phyloP scores from a whole-genome alignment of 2,113 vertebrate species.

The Nestor notabilis region DNA sequence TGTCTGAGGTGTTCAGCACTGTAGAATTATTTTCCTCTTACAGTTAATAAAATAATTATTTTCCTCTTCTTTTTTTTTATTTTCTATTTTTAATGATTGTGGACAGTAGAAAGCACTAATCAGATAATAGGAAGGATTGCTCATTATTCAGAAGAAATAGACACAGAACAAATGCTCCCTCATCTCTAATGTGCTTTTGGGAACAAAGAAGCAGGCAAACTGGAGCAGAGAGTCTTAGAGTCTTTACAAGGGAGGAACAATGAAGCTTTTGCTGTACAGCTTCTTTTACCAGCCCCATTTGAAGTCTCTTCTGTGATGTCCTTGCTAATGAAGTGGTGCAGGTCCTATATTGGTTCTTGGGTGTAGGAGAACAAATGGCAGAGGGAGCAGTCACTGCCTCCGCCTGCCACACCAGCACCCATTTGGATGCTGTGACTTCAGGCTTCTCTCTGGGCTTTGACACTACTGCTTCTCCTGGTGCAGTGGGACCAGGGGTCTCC shows the following conservation, averaged over 20 bases:
- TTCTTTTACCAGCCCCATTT: background rate
- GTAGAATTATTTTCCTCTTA: background rate
- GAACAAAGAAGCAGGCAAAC: background rate
- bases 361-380: background rate
- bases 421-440: background rate
- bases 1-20: background rate
- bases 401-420: background rate
- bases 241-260: background rate
- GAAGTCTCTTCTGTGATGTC: background rate
- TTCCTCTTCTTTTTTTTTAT: background rate
- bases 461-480: background rate
- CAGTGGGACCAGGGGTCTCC: background rate
- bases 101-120: background rate
- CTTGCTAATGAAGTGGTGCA: fast-evolving
- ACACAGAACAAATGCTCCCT: background rate
- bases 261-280: background rate
- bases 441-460: background rate
- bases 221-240: background rate
- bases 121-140: background rate
- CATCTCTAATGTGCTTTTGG: background rate
- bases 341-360: background rate
- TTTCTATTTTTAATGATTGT: background rate
- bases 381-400: too few relatives aligned
- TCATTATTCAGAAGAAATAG: conserved; percentile 19
- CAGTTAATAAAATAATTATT: background rate